These are phyloP conservation scores for Palythoa grandiflora DNA, from an alignment of 92 coral and sea anemone genomes.

Conservation along the genomic window DNA sequence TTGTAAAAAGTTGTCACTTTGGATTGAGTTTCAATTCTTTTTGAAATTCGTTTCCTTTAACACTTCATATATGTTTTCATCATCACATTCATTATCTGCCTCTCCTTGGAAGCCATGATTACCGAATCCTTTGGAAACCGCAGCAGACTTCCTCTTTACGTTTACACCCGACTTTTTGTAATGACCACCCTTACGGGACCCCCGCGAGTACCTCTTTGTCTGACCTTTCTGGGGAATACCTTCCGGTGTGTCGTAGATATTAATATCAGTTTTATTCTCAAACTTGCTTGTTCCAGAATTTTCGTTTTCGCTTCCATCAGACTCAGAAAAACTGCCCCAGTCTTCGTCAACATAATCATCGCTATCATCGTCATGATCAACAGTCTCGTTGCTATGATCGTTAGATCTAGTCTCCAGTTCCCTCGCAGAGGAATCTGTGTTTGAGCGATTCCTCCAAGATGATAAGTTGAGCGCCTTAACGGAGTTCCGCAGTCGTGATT, in stretches of 20 bases:
- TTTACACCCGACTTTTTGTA: background rate
- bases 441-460: background rate
- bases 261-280: background rate
- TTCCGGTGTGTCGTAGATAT: constrained; percentile 33
- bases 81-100: background rate
- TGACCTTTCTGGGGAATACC: background rate
- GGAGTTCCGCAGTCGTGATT: background rate
- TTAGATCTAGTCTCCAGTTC: background rate
- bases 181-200: background rate
- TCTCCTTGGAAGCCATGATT: background rate
- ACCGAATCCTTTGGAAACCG: background rate
- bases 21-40: background rate
- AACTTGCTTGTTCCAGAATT: background rate
- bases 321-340: constrained; percentile 48
- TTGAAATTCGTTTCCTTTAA: background rate
- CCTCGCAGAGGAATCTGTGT: background rate
- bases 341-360: constrained; percentile 34
- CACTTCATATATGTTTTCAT: background rate
- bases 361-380: constrained; percentile 5
- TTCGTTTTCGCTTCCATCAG: constrained; percentile 32
- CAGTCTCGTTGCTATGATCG: background rate
- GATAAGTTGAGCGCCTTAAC: background rate
- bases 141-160: background rate
- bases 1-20: too few species aligned
- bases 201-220: background rate